Evolutionary conservation across 2,888 invertebrate genomes (phyloP), one percentile per base, ranked within the genome.

Genomic region (Iselma pallidipennis): DNA sequence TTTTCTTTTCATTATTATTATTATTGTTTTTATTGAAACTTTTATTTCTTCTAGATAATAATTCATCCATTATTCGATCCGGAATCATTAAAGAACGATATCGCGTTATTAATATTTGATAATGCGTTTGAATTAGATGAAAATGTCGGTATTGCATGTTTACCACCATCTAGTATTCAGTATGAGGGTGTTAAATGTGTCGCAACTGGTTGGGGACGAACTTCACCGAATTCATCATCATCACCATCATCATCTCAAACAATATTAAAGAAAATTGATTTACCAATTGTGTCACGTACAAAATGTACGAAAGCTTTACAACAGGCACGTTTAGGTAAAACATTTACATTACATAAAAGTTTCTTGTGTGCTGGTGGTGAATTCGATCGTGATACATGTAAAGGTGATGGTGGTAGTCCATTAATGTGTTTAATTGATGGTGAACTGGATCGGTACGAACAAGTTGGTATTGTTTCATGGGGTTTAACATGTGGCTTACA

Each of bases 391-490:
- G 10, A 79, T 89, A 91, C 59, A 88, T 92, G 64, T 88, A 90
- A 74, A 63, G 80, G 80, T 4, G 80, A 80, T 61, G 79, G 80
- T 0, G 80, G 80, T 0, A 74, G 79, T 33, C 92, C 92, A 0
- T 78, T 93, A 10, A 88, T 88, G 0, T 93, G 93, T 69, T 84
- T 86, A 2, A 76, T 85, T 49, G 80, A 83, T 0, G 78, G 85
- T 0, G 79, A 84, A 7, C 80, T 83, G 29, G 84, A 85, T 59
- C 84, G 87, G 7, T 92, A 89, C 78, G 87, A 89, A 25, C 88
- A 93, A 74, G 85, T 87, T 0, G 95, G 95, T 0, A 87, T 94
- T 10, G 92, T 94, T 0, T 89, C 94, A 0, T 95, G 95, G 94
- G 95, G 95, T 14, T 89, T 95, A 58, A 91, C 91, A 2, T 95